Evolutionary conservation across 2,888 invertebrate genomes (phyloP).

Genomic region (Perizoma flavofasciatum): DNA sequence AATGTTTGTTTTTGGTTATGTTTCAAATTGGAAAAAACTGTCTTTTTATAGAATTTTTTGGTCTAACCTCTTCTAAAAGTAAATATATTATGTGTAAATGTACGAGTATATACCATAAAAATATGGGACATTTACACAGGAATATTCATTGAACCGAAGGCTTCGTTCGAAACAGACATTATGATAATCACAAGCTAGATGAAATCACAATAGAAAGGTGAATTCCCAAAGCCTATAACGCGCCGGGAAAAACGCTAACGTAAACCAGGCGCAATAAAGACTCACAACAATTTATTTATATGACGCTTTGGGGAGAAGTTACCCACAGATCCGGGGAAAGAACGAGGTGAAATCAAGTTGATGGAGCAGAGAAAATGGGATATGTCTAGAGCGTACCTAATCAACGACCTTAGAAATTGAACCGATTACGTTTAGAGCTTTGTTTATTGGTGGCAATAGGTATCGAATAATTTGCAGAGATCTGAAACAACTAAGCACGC

Average conservation of each 20-base stretch:
- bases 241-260: constrained; percentile 72
- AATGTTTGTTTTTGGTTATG: constrained; percentile 5
- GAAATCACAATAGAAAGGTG: constrained; percentile 72
- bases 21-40: constrained; percentile 1
- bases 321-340: constrained; percentile 67
- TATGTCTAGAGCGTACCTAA: constrained; percentile 54
- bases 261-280: constrained; percentile 79
- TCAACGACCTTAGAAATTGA: constrained; percentile 54
- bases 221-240: constrained; percentile 74
- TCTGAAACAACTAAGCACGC: not conserved
- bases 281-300: constrained; percentile 83
- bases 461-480: constrained; percentile 13
- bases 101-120: not conserved
- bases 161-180: constrained; percentile 54
- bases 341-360: constrained; percentile 79
- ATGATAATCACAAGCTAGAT: constrained; percentile 71
- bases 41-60: no score
- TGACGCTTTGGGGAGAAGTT: constrained; percentile 81
- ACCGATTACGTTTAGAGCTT: constrained; percentile 21
- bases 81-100: no score
- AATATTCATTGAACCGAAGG: constrained; percentile 52
- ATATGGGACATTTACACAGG: constrained; percentile 22
- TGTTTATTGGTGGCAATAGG: constrained; percentile 18
- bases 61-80: no score
- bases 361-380: constrained; percentile 70